Evolutionary conservation across 2,888 invertebrate species (phyloP), one percentile per base, ranked within the genome.

Genomic region (Acleris sparsana): DNA sequence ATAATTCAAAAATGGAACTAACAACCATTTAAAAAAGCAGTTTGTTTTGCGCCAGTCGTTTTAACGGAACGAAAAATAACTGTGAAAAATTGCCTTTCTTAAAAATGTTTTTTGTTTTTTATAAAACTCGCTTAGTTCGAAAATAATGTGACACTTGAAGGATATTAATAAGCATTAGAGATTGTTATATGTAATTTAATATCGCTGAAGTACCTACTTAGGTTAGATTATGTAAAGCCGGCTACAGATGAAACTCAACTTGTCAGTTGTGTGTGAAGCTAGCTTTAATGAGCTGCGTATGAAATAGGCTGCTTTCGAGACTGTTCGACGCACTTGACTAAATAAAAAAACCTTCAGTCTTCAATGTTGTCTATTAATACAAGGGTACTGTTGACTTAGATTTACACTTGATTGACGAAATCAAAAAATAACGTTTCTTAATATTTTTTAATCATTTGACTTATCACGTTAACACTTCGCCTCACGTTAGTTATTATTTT

Each of bases 41-140:
- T 20, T 25, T 39, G 9, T 63, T 44, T 60, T 44, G 66, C 65
- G 59, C 58, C 69, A 70, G 61, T 62, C 63, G 69, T 53, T 63
- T 60, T 61, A 64, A 56, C 71, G 67, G 69, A 68, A 56, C 39
- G 20, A 48, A 39, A 29, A 70, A 69, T 70, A 71, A 73, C 75
- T 76, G 76, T 74, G 74, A 80, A 75, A 73, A 70, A 63, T 71
- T 78, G 80, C 78, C 79, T 80, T 79, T 70, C 60, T 72, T 69
- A 74, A 68, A 29, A 29, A 29, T 9, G 29, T 5, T 53, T 65
- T 63, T 29, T 63, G 61, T 66, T 60, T 49, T 53, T 58, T 59
- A 63, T 52, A 55, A 68, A 65, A 22, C 61, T 59, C 17, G 55
- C 61, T 57, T 53, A 53, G 53, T 62, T 57, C 53, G 39, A 53